Evolutionary conservation across 2,797 vertebrate genomes (phyloP).

Genomic region (Oryzias dopingdopingensis): DNA sequence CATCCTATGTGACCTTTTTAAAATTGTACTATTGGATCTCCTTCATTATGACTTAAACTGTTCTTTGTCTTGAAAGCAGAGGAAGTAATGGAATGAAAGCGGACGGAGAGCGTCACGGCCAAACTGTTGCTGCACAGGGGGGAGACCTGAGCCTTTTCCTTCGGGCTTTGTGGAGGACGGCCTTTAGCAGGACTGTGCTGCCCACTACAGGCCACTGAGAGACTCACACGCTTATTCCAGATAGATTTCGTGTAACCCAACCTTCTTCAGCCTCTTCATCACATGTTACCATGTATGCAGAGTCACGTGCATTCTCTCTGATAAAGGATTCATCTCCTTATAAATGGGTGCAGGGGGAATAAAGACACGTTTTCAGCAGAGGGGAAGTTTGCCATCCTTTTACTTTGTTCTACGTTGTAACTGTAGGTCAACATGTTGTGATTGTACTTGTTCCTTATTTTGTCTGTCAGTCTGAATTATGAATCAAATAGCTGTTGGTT

Average conservation of each 20-base stretch:
- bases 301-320: conserved; percentile 40
- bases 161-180: conserved; percentile 2
- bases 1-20: too few relatives aligned
- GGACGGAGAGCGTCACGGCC: conserved; percentile 8
- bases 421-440: conserved; percentile 36
- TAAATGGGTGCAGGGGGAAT: conserved; percentile 1
- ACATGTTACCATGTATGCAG: conserved; percentile 23
- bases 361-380: conserved; percentile 3
- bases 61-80: conserved; percentile 48
- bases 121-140: conserved; percentile 7
- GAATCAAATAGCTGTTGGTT: conserved; percentile 2
- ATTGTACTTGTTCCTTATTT: conserved; percentile 10
- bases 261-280: conserved; percentile 18
- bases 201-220: conserved; percentile 63
- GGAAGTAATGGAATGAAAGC: conserved; percentile 53
- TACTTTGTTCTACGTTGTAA: conserved; percentile 7
- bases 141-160: conserved; percentile 27
- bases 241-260: conserved; percentile 4
- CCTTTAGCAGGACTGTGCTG: conserved; percentile 51
- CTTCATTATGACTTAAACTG: neutral
- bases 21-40: neutral
- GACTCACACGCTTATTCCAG: conserved; percentile 36
- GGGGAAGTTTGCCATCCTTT: conserved; percentile 19
- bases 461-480: conserved; percentile 2
- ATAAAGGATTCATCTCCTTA: conserved; percentile 14